Evolutionary conservation across 2,888 invertebrate genomes (phyloP), one percentile per base, ranked within the genome.

Genomic region (Parapristionchus giblindavisi): DNA sequence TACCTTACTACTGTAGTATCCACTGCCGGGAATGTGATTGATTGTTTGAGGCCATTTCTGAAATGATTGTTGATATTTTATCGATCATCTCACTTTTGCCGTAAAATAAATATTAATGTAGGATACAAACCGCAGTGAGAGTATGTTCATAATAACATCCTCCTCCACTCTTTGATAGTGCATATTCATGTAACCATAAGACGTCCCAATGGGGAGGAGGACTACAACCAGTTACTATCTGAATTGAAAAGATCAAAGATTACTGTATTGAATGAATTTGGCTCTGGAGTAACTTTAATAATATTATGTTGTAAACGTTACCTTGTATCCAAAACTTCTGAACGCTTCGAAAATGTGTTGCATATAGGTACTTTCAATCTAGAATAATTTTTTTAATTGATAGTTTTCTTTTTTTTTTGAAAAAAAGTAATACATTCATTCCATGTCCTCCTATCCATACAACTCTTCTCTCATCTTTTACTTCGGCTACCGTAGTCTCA

Each of bases 21-120:
- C 96, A 58, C 93, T 94, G 0, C 96, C 97, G 0, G 97, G 97
- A 84, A 95, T 93, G 88, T 97, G 96, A 88, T 98, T 98, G 0
- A 97, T 90, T 88, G 91, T 92, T 88, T 96, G 95, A 87, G 93
- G 90, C 0, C 92, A 89, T 36, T 76, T 56, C 32, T 60, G 48
- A 38, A 48, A 58, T 38, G 8, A 36, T 32, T 61, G 6, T 34
- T 61, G 63, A 60, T 54, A 58, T n/a, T 71, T 52, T 38, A 56
- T 48, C 3, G 34, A 29, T 8, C 38, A 5, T 38, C 17, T 38
- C 24, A 38, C 1, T 24, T 24, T 36, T 38, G 24, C n/a, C n/a
- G 21, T 38, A 36, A 52, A 3, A 34, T n/a, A 51, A 2, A 29
- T 14, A 51, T 51, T 24, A 27, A 34, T n/a, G 1, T 6, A 51